Base-by-base conservation (phyloP, 2,888 invertebrate genomes). In the Meiosimyza platycephala region DNA sequence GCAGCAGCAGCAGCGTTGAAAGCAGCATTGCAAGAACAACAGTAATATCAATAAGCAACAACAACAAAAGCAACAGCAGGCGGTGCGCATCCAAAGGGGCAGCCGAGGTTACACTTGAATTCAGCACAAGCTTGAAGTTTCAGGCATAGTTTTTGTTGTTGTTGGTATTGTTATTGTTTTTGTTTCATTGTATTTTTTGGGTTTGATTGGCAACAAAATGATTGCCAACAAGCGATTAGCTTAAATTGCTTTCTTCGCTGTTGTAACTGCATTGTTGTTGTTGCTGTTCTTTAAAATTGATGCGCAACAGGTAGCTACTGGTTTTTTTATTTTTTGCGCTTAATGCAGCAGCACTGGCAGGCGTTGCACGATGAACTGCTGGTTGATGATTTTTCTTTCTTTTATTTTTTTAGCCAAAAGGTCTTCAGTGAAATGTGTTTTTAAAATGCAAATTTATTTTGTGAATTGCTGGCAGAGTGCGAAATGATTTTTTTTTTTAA, bases 1-100 rank as follows among this genome's bases (percentile, higher is more conserved):
- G 57, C 22, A 28, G 62, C n/a, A 72, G 65, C 78, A 78, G 78
- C 77, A 77, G 78, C 72, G 69, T 57, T 64, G 59, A 72, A 75
- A 75, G 72, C 40, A 57, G 22, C 50, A 73, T 67, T 55, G 66
- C 63, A 67, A 33, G 72, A 76, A 78, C 75, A 72, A 77, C 77
- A 77, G 74, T 65, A 59, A 66, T 60, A 76, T 65, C 69, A 72
- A 54, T 22, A n/a, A 22, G 33, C 50, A 28, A 55, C 50, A 52
- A 28, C 70, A 51, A 55, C 50, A 15, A 47, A 40, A 64, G 28
- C 18, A 48, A 51, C 67, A 50, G 33, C 9, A n/a, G 67, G 71
- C 65, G 63, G 71, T 72, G 67, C 69, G 72, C 72, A 22, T 59
- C 59, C 18, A 22, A 28, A 7, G 54, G n/a, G 12, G n/a, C 67